Base-by-base conservation (phyloP, 2,113 vertebrate species). In the Corythornis madagascariensis region DNA sequence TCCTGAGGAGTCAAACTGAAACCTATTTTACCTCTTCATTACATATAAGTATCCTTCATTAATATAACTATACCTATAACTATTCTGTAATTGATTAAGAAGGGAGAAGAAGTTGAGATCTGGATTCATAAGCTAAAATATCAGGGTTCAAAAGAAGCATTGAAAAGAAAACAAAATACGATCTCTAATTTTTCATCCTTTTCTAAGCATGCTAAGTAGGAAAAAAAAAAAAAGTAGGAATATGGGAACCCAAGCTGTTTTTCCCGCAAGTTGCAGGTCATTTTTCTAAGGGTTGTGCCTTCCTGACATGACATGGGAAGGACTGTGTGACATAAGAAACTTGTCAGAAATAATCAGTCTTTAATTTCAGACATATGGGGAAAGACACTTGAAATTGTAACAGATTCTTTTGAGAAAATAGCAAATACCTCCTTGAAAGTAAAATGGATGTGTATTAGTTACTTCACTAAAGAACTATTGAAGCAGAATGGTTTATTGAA, bases 261-360 rank as follows among this genome's bases (percentile, higher is more conserved):
- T 22, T 1, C 3, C 26, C 12, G 3, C 9, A 50, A 80, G 61
- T 94, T 92, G 42, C 89, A 96, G 89, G 93, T 93, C 77, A 56
- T 72, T 92, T 94, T 84, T 95, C 89, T 76, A 86, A 95, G 76
- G 48, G 56, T 89, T 85, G 21, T 86, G 89, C 93, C 70, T 64
- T 4, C 82, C 63, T 95, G 88, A 91, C 92, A 86, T 92, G 92
- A 81, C 89, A 92, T 83, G 72, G 94, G 55, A 91, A 95, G 88
- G 74, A 91, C 83, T 82, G 35, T 4, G 3, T 94, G 91, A 84
- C 94, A 97, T 96, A 97, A 96, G 95, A 96, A 96, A 94, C 75
- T 84, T 96, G 97, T 96, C 97, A 96, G 60, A 93, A 91, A 21
- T 45, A 26, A 96, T 97, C 92, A 94, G 63, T 82, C 88, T 93